Evolutionary conservation across 2,797 vertebrate genomes (phyloP), one percentile per base, ranked within the genome.

Genomic region (Rhynchotus rufescens): DNA sequence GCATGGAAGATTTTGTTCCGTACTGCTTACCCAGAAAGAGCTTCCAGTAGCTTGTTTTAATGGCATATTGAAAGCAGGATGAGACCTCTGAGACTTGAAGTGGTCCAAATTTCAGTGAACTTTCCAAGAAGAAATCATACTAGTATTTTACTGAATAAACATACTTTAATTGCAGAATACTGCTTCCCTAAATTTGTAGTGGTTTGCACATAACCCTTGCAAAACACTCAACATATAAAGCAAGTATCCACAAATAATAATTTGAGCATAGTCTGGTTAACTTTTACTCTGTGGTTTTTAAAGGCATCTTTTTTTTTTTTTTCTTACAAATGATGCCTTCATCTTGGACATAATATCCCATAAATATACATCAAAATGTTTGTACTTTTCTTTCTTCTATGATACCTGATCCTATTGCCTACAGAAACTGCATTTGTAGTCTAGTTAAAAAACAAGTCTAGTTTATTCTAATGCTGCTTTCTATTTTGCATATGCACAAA

Each of bases 161-260:
- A 56, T 56, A 42, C 10, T 76, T 68, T 68, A 82, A 68, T 91
- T 89, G 84, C 40, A 61, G 75, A 84, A 72, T 57, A 26, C 61
- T 47, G 52, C 19, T 79, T 84, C 54, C 59, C 13, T 52, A 45
- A 79, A 47, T 68, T 71, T 76, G 75, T 72, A 86, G 56, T 45
- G 83, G 67, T 78, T 90, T 80, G n/a, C 59, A 86, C 14, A 19
- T 68, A 88, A 79, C 30, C 59, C 74, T 82, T 87, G 72, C n/a
- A 84, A 92, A 84, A 89, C 84, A 77, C n/a, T 84, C 81, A 80
- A 60, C 32, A 42, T 71, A 52, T 54, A 71, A 88, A 81, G 81
- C 28, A 68, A 28, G 20, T 47, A 42, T 40, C 44, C 68, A 81
- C 79, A 92, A 81, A 84, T 23, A 89, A 56, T 72, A 78, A 75